phyloP scores from a whole-genome alignment of 2,888 invertebrate genomes.

The Acrobasis consociella region DNA sequence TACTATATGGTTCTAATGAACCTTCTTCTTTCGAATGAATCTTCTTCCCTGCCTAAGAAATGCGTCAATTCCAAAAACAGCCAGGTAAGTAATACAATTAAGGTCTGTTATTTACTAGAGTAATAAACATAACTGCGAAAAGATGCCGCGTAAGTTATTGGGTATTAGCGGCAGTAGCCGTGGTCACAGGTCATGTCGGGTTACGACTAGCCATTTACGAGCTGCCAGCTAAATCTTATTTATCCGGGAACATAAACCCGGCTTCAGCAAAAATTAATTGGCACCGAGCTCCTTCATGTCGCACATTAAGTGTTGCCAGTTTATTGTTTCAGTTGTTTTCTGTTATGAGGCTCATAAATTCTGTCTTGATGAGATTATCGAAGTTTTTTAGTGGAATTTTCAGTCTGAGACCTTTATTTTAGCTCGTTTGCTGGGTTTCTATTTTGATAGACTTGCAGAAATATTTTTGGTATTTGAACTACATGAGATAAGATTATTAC shows the following conservation, averaged over 20 bases:
- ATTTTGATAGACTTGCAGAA: not conserved
- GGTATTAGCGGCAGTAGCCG: constrained; percentile 58
- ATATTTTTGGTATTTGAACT: not conserved
- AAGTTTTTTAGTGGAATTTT: constrained; percentile 9
- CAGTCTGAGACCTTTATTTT: not conserved
- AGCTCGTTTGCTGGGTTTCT: not conserved
- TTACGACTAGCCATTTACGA: constrained; percentile 69
- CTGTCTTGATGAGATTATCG: constrained; percentile 23
- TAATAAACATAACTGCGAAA: constrained; percentile 17
- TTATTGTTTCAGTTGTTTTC: constrained; percentile 55
- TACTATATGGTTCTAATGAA: no score
- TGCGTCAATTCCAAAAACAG: no score
- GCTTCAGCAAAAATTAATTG: constrained; percentile 80
- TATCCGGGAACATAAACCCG: constrained; percentile 79
- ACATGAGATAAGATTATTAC: no score
- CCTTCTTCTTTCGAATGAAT: no score
- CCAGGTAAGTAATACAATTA: not conserved
- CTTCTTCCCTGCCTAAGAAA: no score
- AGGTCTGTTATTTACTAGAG: not conserved
- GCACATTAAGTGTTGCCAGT: constrained; percentile 61
- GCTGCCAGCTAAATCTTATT: constrained; percentile 60
- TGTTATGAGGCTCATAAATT: constrained; percentile 37
- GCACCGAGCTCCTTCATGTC: constrained; percentile 69
- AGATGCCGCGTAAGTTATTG: constrained; percentile 38
- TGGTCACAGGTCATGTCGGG: constrained; percentile 65